These are phyloP conservation scores for Deilephila porcellus DNA, from an alignment of 2,888 invertebrate genomes.

Conservation along the genomic window DNA sequence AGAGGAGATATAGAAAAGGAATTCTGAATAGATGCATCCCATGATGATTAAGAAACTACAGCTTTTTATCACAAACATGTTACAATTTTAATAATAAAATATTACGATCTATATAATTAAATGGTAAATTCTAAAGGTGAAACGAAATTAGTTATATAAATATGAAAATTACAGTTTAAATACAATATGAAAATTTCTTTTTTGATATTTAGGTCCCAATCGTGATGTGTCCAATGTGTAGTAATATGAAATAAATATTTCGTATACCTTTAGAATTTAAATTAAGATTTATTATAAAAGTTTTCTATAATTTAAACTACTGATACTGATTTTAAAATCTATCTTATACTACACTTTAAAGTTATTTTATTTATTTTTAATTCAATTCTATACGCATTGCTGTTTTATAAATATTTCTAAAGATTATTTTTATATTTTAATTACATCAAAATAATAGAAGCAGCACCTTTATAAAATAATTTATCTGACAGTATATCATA, in stretches of 20 bases:
- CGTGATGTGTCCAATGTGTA: background rate
- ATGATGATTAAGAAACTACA: too few relatives aligned
- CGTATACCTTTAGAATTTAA: conserved; percentile 13
- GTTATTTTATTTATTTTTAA: conserved; percentile 32
- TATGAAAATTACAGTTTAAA: background rate
- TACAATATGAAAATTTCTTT: background rate
- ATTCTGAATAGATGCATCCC: too few relatives aligned
- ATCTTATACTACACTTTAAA: conserved; percentile 11
- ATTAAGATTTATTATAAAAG: background rate
- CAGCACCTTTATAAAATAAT: conserved; percentile 44
- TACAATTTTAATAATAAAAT: too few relatives aligned
- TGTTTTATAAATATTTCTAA: conserved; percentile 42
- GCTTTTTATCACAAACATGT: too few relatives aligned
- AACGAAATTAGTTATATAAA: conserved; percentile 15
- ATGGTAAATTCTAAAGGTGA: conserved; percentile 37
- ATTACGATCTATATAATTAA: too few relatives aligned
- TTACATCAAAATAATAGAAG: conserved; percentile 39
- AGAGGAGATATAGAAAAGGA: too few relatives aligned
- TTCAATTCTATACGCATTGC: conserved; percentile 65
- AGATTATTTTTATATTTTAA: conserved; percentile 36
- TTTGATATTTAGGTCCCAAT: conserved; percentile 18
- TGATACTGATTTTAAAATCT: background rate
- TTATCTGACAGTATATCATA: conserved; percentile 33
- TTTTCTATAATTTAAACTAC: background rate
- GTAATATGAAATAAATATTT: background rate